Evolutionary conservation across 2,797 vertebrate genomes (phyloP).

Genomic region (Morelia viridis): DNA sequence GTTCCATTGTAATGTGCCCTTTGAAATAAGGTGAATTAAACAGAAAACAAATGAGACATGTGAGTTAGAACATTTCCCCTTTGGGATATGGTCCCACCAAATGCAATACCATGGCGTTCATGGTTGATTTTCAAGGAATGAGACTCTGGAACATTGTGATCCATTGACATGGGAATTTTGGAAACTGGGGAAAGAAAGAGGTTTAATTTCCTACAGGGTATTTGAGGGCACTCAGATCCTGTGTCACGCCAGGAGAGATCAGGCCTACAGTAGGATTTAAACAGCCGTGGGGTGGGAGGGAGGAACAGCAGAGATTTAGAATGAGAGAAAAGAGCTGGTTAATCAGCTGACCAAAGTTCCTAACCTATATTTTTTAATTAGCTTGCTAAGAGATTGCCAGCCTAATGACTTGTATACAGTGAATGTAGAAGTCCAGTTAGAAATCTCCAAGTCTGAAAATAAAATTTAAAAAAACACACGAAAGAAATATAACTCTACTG

Average conservation of each 20-base stretch:
- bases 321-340: neutral
- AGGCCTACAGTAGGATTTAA: neutral
- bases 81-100: neutral
- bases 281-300: neutral
- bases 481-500: neutral
- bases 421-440: neutral
- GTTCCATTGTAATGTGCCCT: conserved; percentile 32
- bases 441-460: neutral
- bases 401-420: neutral
- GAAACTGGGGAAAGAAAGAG: neutral
- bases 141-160: neutral
- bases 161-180: neutral
- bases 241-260: neutral
- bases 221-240: neutral
- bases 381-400: neutral
- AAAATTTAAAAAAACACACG: neutral
- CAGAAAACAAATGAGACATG: neutral
- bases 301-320: neutral
- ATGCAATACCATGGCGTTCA: neutral
- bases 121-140: neutral
- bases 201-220: neutral
- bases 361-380: neutral
- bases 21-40: conserved; percentile 60
- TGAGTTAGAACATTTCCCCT: neutral
- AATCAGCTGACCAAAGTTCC: neutral